Base-by-base conservation (phyloP, 2,888 invertebrate species). In the Rhyacophila evoluta region DNA sequence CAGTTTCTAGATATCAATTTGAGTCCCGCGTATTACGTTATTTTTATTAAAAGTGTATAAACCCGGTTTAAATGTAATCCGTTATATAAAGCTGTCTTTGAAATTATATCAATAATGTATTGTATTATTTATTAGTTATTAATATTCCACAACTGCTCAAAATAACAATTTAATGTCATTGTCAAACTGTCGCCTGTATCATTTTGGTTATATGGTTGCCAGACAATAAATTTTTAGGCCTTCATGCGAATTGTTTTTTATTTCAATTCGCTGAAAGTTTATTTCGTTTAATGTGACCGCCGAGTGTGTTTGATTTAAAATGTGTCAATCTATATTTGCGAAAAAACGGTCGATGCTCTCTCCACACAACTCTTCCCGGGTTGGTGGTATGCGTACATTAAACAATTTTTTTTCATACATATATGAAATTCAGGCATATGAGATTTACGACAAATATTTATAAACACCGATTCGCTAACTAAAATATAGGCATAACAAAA, bases 211-310 rank as follows among this genome's bases (percentile, higher is more conserved):
- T 55, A 55, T 55, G 55, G 19, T 19, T 55, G 55, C 19, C 55
- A 55, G 55, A 55, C 55, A 19, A 19, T 55, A 19, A 19, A 25
- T 55, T 55, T 55, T 55, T 55, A 10, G 5, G 55, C 10, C 2
- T 19, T 15, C 39, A 39, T 39, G n/a, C 55, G 55, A 55, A 55
- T 55, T 55, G 55, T 55, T 55, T 55, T n/a, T 55, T 55, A 55
- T 55, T 55, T 55, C 55, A 55, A 25, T 25, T 55, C 19, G 55
- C 15, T 10, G 55, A 55, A 19, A 55, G 12, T 55, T 55, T 19
- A 19, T 5, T 55, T 19, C 19, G 55, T 55, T 55, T 55, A 55
- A 55, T 55, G 55, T 55, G 55, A 55, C 55, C 55, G 19, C 55
- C 19, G 10, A 15, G 55, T 55, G 19, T 19, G 55, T 25, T 41